Evolutionary conservation across 2,113 vertebrate genomes (phyloP), one percentile per base, ranked within the genome.

Genomic region (Platichthys flesus): DNA sequence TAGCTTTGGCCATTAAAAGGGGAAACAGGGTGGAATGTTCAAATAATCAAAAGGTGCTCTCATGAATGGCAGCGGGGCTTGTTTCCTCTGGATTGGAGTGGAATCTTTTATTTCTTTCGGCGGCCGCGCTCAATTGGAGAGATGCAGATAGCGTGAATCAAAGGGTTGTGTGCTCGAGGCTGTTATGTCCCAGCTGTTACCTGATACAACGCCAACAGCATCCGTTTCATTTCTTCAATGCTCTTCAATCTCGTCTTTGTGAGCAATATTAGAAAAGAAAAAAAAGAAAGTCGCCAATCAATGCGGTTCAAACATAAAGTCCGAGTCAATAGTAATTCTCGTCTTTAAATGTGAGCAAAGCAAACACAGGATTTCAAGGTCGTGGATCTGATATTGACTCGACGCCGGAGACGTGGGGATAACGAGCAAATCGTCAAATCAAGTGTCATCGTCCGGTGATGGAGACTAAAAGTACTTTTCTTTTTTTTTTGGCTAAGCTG

Each of bases 41-140:
- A 79, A 42, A 84, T 87, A 70, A 79, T 89, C 82, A 76, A 84
- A 84, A 84, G 55, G 67, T 62, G 67, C 52, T 74, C 42, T 63
- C 14, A 6, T 74, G 80, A 85, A 87, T 72, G 10, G 69, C 65
- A 13, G 21, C 0, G 1, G 20, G 7, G 51, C 52, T 69, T 82
- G 2, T 69, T 82, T 72, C 67, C 75, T 65, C 79, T 61, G n/a
- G 42, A 68, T 66, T 69, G 12, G 24, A 75, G 54, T 60, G 26
- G 20, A 78, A 59, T 72, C 47, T 67, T 79, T 72, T 14, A 26
- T 64, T 31, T 78, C 35, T 56, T 71, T 24, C 65, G 42, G 76
- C 26, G 54, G 59, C 61, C 4, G 56, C 65, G 55, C 54, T 16
- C 71, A 87, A 82, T 84, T 57, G 73, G 69, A 74, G 60, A 26